Evolutionary conservation across 2,888 invertebrate species (phyloP).

Genomic region (Protophormia terraenovae): DNA sequence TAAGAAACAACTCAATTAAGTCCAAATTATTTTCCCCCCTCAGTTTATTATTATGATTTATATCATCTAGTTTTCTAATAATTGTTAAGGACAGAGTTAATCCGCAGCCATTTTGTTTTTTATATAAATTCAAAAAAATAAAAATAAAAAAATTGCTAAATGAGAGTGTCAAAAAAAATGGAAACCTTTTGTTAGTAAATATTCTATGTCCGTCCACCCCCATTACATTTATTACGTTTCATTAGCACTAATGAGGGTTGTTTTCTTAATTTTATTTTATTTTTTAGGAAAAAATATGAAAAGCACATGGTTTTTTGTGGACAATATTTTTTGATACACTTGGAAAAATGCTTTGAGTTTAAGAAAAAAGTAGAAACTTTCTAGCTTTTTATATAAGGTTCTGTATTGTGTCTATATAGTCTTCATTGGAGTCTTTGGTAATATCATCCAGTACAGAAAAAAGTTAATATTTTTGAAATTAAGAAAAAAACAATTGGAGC

Average conservation of each 20-base stretch:
- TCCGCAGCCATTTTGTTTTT: slow-evolving; percentile 48
- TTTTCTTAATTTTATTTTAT: background rate
- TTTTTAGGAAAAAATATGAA: background rate
- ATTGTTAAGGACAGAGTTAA: background rate
- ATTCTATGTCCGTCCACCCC: background rate
- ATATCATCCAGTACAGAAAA: too few relatives aligned
- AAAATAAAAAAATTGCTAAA: background rate
- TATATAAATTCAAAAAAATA: background rate
- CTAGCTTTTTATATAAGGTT: background rate
- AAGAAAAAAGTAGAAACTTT: background rate
- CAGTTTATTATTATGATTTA: background rate
- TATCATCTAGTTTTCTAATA: background rate
- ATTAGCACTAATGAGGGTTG: slow-evolving; percentile 57
- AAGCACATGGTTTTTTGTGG: background rate
- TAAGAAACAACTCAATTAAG: slow-evolving; percentile 52
- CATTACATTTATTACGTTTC: slow-evolving; percentile 14
- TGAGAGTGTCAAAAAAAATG: slow-evolving; percentile 14
- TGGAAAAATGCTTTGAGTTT: background rate
- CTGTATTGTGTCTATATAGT: too few relatives aligned
- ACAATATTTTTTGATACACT: background rate
- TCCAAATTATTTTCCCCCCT: slow-evolving; percentile 25
- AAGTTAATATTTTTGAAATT: too few relatives aligned
- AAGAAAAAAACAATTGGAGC: too few relatives aligned
- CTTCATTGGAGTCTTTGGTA: too few relatives aligned
- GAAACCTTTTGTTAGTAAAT: background rate